phyloP scores from a whole-genome alignment of 2,888 invertebrate genomes.

The Hybos culiciformis region DNA sequence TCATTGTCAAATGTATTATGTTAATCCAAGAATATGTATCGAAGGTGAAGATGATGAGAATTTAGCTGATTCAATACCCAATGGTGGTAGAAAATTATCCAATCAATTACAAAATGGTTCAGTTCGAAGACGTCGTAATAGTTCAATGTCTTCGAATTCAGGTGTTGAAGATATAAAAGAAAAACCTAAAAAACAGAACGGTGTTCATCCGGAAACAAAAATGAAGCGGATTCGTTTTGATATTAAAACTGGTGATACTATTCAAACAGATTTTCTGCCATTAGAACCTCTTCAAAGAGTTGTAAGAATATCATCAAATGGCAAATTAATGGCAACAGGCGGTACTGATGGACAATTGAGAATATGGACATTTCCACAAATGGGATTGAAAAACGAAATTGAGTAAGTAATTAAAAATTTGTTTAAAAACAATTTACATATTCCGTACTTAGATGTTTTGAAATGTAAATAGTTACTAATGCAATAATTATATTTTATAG shows the following conservation, averaged over 20 bases:
- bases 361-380: constrained; percentile 77
- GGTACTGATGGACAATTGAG: constrained; percentile 80
- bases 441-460: not conserved
- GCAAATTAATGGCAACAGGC: constrained; percentile 76
- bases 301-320: constrained; percentile 62
- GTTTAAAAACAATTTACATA: not conserved
- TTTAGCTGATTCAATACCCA: constrained; percentile 30
- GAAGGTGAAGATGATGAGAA: constrained; percentile 39
- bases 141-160: constrained; percentile 14
- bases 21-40: constrained; percentile 45
- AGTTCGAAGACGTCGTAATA: constrained; percentile 19
- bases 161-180: constrained; percentile 26
- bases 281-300: constrained; percentile 77
- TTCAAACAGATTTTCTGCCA: constrained; percentile 70
- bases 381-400: constrained; percentile 55
- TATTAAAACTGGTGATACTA: constrained; percentile 62
- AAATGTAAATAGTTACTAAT: not conserved
- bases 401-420: constrained; percentile 24
- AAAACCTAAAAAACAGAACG: constrained; percentile 12
- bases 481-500: constrained; percentile 14
- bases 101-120: constrained; percentile 26
- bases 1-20: constrained; percentile 73
- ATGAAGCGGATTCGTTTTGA: constrained; percentile 54
- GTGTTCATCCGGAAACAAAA: constrained; percentile 17
- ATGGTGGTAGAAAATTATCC: constrained; percentile 8